Conservation (phyloP, 2,888 invertebrate genomes). For the Polydesmus complanatus region DNA sequence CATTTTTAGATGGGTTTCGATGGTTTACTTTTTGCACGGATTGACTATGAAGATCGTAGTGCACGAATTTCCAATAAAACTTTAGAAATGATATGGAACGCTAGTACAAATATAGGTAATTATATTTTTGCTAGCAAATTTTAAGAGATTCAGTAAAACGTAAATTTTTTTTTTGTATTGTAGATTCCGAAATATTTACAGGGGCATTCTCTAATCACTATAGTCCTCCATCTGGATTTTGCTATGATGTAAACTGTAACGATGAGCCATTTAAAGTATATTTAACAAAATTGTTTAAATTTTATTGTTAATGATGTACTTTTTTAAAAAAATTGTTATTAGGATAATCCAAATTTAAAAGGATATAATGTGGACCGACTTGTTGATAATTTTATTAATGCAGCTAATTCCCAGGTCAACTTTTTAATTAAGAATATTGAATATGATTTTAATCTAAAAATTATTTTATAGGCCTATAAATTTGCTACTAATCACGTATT, state of each 20-base stretch:
- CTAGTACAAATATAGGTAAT: conserved; percentile 29
- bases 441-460: not conserved
- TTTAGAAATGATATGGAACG: conserved; percentile 32
- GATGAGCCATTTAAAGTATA: conserved; percentile 12
- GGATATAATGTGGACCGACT: conserved; percentile 9
- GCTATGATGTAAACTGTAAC: conserved; percentile 4
- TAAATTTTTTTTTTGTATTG: not conserved
- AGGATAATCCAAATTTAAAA: conserved; percentile 13
- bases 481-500: not conserved
- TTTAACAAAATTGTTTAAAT: not conserved
- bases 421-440: no score
- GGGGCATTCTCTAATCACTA: conserved; percentile 11
- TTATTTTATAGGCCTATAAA: not conserved
- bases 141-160: no score
- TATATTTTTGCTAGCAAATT: not conserved
- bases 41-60: conserved; percentile 32
- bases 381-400: conserved; percentile 2
- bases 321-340: not conserved
- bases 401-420: no score
- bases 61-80: conserved; percentile 23
- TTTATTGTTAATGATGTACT: not conserved
- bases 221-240: conserved; percentile 7
- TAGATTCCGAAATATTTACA: conserved; percentile 8
- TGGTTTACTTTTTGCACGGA: conserved; percentile 32
- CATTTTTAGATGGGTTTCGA: conserved; percentile 40